phyloP scores from a whole-genome alignment of 2,888 invertebrate species.

The Byasa hedistus region DNA sequence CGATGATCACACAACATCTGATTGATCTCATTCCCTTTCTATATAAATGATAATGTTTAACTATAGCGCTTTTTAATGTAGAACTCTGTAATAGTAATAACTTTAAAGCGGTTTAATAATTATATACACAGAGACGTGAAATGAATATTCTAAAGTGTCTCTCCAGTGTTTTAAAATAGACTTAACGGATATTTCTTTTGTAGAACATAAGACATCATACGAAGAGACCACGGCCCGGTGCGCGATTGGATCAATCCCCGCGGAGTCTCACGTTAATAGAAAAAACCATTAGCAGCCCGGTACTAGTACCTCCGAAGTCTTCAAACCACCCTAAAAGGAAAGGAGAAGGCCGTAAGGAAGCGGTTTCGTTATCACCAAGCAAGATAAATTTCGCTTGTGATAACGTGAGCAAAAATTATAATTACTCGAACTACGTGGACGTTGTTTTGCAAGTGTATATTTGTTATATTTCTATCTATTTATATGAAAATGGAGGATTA shows the following conservation, averaged over 20 bases:
- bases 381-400: constrained; percentile 50
- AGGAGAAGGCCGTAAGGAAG: constrained; percentile 29
- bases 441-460: no score
- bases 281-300: constrained; percentile 47
- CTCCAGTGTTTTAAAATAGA: not conserved
- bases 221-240: constrained; percentile 6
- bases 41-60: no score
- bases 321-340: constrained; percentile 32
- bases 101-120: no score
- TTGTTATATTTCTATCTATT: no score
- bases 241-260: constrained; percentile 31
- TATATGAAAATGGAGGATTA: no score
- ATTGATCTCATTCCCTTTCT: no score
- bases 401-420: constrained; percentile 29
- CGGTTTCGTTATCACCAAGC: constrained; percentile 34
- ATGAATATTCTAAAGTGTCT: no score
- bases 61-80: no score
- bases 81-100: no score
- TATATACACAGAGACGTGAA: no score
- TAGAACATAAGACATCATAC: constrained; percentile 9
- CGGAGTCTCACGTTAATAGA: constrained; percentile 39
- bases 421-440: no score
- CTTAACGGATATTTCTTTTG: not conserved
- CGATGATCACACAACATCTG: no score
- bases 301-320: constrained; percentile 36